Evolutionary conservation across 2,113 vertebrate genomes (phyloP).

Genomic region (Odocoileus virginianus): DNA sequence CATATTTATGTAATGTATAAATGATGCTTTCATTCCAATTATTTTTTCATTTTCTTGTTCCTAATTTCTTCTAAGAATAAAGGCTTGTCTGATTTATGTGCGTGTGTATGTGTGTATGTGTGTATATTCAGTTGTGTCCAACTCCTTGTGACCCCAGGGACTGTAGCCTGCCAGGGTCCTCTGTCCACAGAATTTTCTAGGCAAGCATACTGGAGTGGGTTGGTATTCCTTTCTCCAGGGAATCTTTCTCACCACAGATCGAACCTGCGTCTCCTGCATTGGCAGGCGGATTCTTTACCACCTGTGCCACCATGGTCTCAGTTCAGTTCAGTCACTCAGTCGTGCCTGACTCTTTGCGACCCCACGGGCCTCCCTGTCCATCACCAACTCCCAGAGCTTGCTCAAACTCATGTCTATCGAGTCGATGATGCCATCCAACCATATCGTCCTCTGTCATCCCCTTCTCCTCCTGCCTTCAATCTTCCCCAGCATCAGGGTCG

Average conservation of each 20-base stretch:
- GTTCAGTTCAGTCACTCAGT: not conserved
- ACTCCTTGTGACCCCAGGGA: not conserved
- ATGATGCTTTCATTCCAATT: not conserved
- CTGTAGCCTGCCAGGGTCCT: not conserved
- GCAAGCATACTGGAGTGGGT: not conserved
- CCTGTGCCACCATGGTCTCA: not conserved
- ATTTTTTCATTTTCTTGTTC: not conserved
- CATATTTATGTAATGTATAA: not conserved
- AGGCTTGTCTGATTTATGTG: not conserved
- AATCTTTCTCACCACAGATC: not conserved
- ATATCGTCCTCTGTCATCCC: not conserved
- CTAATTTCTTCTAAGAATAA: not conserved
- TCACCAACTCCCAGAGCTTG: not conserved
- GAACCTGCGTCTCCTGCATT: accelerated
- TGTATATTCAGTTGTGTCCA: not conserved
- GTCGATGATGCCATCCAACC: not conserved
- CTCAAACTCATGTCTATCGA: not conserved
- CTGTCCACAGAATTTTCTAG: not conserved
- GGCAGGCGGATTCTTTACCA: not conserved
- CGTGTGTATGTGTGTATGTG: not conserved
- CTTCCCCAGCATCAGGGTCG: not conserved
- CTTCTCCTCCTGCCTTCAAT: not conserved
- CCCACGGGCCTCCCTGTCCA: not conserved
- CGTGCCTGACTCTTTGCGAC: accelerated
- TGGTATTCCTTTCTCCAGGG: not conserved